Evolutionary conservation across 1,140 invertebrate species (phyloP).

Genomic region (Cecropterus lyciades): DNA sequence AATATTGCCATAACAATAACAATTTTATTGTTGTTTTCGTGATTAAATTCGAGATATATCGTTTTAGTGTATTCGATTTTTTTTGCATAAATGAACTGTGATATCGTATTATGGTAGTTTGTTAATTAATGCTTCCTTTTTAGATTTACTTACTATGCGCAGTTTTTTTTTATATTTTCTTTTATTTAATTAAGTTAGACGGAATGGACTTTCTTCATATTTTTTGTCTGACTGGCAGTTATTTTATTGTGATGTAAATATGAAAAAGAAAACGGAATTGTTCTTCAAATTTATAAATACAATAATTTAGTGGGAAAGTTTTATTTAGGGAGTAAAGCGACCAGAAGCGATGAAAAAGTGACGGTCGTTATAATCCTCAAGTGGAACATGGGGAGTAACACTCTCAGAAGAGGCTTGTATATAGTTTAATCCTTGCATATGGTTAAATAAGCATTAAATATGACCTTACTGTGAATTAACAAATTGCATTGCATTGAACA

Average conservation of each 20-base stretch:
- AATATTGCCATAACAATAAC: constrained; percentile 56
- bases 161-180: constrained; percentile 57
- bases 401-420: constrained; percentile 67
- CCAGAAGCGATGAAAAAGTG: background rate
- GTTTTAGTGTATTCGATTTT: constrained; percentile 43
- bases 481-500: background rate
- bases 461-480: constrained; percentile 29
- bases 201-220: constrained; percentile 42
- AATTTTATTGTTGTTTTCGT: constrained; percentile 47
- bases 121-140: constrained; percentile 77
- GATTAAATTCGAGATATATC: constrained; percentile 41
- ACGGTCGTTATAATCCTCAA: background rate
- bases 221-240: constrained; percentile 43
- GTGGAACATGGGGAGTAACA: constrained; percentile 8
- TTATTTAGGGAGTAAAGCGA: constrained; percentile 1
- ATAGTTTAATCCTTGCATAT: constrained; percentile 53
- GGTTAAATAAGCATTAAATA: constrained; percentile 25
- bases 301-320: constrained; percentile 25
- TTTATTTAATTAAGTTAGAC: constrained; percentile 54
- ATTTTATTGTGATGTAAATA: constrained; percentile 64
- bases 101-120: constrained; percentile 80
- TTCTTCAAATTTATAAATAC: constrained; percentile 50
- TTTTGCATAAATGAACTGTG: constrained; percentile 84
- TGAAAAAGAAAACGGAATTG: constrained; percentile 74
- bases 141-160: constrained; percentile 62